These are phyloP conservation scores for Tubiluchus corallicola DNA, from an alignment of 2,888 invertebrate genomes.

Conservation along the genomic window DNA sequence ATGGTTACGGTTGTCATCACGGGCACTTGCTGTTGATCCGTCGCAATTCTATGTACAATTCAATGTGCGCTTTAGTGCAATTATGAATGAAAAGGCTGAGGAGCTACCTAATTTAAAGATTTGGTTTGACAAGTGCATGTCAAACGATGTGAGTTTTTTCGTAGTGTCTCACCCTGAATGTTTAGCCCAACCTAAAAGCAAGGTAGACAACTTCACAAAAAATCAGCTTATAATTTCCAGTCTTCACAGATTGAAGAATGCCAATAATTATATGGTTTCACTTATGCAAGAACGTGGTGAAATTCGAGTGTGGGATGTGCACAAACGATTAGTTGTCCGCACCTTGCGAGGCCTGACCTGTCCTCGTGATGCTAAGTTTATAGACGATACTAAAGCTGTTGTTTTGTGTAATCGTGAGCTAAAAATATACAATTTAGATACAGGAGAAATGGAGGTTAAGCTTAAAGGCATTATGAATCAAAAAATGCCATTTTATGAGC, in stretches of 20 bases:
- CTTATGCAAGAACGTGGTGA: conserved; percentile 53
- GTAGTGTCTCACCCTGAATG: background rate
- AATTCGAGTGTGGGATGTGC: conserved; percentile 61
- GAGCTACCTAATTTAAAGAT: no score
- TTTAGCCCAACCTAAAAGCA: background rate
- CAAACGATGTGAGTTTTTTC: background rate
- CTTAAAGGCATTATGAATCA: conserved; percentile 69
- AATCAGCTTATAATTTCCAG: background rate
- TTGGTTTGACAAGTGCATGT: background rate
- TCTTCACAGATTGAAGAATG: conserved; percentile 42
- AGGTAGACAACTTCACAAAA: background rate
- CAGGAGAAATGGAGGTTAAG: conserved; percentile 47
- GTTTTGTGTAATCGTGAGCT: conserved; percentile 63
- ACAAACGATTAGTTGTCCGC: conserved; percentile 40
- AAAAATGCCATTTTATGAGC: conserved; percentile 72
- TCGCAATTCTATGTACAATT: conserved; percentile 59
- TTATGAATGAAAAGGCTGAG: conserved; percentile 19
- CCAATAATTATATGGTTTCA: conserved; percentile 52
- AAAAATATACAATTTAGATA: conserved; percentile 54
- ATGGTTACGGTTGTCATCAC: conserved; percentile 48
- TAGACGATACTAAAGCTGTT: conserved; percentile 47
- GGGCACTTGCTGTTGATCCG: conserved; percentile 57
- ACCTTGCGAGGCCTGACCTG: conserved; percentile 51
- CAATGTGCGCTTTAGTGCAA: conserved; percentile 29
- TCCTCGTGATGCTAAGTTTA: conserved; percentile 55